Conservation (phyloP, 2,113 vertebrate species). For the Taurulus bubalis region DNA sequence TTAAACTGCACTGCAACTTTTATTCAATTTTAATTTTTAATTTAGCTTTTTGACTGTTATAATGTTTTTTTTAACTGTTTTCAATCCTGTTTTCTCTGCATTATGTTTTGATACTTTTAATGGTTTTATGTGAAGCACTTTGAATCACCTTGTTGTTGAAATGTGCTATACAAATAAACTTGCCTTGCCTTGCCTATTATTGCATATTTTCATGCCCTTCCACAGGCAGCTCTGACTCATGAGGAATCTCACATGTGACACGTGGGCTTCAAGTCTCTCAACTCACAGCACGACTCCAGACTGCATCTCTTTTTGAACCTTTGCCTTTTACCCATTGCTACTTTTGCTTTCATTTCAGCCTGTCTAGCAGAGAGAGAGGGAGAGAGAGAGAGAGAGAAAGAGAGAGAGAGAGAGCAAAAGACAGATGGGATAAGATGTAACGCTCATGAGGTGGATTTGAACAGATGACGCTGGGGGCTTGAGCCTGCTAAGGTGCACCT, state of each 20-base stretch:
- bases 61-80: too few relatives aligned
- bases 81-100: too few relatives aligned
- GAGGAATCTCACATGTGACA: neutral
- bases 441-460: conserved; percentile 43
- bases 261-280: neutral
- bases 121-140: too few relatives aligned
- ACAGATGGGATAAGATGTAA: conserved; percentile 50
- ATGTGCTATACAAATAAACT: too few relatives aligned
- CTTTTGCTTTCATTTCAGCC: conserved; percentile 18
- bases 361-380: neutral
- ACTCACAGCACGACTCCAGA: neutral
- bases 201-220: neutral
- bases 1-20: too few relatives aligned
- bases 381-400: neutral
- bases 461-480: conserved; percentile 42
- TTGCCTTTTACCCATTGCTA: neutral
- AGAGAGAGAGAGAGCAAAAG: conserved; percentile 15
- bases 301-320: neutral
- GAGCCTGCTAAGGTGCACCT: conserved; percentile 36
- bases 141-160: too few relatives aligned
- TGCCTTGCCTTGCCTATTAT: too few relatives aligned
- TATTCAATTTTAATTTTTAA: too few relatives aligned
- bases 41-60: too few relatives aligned
- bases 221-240: neutral
- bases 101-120: too few relatives aligned